A percentile compares a stretch with the other conserved stretches of the same genome.
Conservation (phyloP, 1,140 invertebrate species). For the Tenebrio molitor region DNA sequence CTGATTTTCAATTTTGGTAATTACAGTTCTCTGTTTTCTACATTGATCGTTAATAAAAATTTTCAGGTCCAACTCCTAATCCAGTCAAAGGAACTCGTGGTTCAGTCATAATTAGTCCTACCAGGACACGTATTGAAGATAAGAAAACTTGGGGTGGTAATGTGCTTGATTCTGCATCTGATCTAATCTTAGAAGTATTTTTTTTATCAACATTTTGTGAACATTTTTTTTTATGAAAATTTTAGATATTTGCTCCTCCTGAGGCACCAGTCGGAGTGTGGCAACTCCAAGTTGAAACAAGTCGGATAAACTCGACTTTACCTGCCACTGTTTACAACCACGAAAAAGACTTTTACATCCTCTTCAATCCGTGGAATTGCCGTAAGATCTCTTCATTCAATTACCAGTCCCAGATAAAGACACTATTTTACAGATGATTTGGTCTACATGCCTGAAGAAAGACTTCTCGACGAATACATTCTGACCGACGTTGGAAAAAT, state of each 20-base stretch:
- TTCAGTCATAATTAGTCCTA: constrained; percentile 34
- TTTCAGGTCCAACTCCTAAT: constrained; percentile 71
- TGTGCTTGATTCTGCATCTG: constrained; percentile 61
- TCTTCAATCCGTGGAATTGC: constrained; percentile 88
- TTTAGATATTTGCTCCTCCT: constrained; percentile 72
- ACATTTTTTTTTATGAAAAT: no score
- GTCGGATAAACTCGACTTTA: constrained; percentile 47
- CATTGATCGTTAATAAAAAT: not conserved
- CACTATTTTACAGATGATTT: constrained; percentile 70
- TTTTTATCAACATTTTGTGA: no score
- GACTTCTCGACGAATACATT: constrained; percentile 77
- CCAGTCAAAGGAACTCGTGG: constrained; percentile 70
- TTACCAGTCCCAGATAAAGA: not conserved
- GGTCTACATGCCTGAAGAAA: constrained; percentile 76
- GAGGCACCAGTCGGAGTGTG: constrained; percentile 75
- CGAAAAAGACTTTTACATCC: constrained; percentile 78
- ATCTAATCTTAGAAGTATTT: constrained; percentile 7
- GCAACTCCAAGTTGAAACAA: constrained; percentile 73
- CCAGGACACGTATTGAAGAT: constrained; percentile 40
- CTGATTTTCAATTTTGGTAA: constrained; percentile 75
- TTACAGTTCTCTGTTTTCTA: not conserved
- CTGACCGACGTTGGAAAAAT: constrained; percentile 81
- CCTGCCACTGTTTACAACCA: constrained; percentile 65
- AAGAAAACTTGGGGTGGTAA: constrained; percentile 67
- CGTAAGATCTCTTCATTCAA: constrained; percentile 68